Conservation (phyloP, 2,113 vertebrate species). For the Anhinga rufa region DNA sequence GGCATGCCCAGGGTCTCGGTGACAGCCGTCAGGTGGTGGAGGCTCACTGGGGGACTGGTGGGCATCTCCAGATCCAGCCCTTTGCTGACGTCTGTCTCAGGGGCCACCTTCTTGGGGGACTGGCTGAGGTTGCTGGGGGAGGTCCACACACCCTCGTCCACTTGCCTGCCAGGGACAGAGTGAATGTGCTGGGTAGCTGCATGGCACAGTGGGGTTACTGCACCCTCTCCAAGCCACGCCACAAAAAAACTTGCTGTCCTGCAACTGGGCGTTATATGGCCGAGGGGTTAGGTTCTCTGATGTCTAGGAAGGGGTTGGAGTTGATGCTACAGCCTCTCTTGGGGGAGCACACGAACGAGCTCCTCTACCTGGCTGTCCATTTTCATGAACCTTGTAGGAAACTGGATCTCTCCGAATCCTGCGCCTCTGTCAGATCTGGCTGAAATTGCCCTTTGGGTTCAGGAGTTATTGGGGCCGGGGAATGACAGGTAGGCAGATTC, state of each 20-base stretch:
- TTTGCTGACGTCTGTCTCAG: conserved; percentile 79
- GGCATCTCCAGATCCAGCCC: conserved; percentile 86
- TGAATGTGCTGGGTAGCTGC: neutral
- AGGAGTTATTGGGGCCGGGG: neutral
- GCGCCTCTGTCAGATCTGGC: neutral
- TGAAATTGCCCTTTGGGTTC: neutral
- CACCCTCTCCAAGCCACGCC: neutral
- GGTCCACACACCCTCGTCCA: conserved; percentile 86
- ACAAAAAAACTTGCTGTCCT: neutral
- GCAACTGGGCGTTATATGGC: accelerated
- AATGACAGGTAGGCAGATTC: neutral
- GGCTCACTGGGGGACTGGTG: conserved; percentile 82
- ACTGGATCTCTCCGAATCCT: accelerated
- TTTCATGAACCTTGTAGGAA: neutral
- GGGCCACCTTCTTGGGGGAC: conserved; percentile 84
- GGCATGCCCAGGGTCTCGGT: conserved; percentile 67
- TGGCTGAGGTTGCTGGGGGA: conserved; percentile 81
- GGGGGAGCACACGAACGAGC: neutral
- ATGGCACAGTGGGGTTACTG: neutral
- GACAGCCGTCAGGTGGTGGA: conserved; percentile 80
- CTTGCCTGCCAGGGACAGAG: conserved; percentile 77
- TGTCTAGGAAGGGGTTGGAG: neutral
- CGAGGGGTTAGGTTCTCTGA: neutral
- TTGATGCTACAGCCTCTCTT: neutral
- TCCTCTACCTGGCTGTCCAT: neutral